Percentiles rank a stretch among this genome's conserved stretches.
Conservation (phyloP, 2,797 vertebrate species). For the Tragopan temminckii region DNA sequence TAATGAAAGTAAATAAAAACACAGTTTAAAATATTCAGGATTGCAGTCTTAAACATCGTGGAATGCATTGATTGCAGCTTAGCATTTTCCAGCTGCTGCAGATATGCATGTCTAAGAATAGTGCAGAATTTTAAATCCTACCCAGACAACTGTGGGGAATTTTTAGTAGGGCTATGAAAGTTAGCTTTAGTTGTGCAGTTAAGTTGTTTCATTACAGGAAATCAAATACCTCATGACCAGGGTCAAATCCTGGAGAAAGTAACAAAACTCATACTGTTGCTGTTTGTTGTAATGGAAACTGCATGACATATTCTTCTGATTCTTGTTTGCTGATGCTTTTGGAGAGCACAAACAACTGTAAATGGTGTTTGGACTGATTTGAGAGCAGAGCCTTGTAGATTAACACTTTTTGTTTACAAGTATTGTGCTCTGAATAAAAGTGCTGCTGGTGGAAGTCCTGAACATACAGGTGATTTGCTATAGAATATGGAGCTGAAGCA, state of each 20-base stretch:
- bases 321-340: not conserved
- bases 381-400: not conserved
- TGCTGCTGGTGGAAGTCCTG: not conserved
- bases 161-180: conserved; percentile 65
- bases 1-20: not conserved
- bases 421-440: not conserved
- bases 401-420: not conserved
- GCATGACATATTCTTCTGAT: not conserved
- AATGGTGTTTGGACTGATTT: not conserved
- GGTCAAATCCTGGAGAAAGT: not conserved
- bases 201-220: not conserved
- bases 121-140: conserved; percentile 62
- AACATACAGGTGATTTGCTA: not conserved
- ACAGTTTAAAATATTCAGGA: not conserved
- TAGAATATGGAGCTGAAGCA: not conserved
- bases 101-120: conserved; percentile 74
- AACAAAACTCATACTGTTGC: not conserved
- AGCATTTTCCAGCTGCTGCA: conserved; percentile 74
- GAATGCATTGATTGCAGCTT: conserved; percentile 53
- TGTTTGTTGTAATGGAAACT: not conserved
- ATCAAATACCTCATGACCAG: not conserved
- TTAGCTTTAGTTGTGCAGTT: not conserved
- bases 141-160: conserved; percentile 74
- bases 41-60: not conserved
- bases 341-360: not conserved